Percentiles rank a stretch among this genome's conserved stretches.
Conservation (phyloP, 2,113 vertebrate genomes). For the Neoarius graeffei region DNA sequence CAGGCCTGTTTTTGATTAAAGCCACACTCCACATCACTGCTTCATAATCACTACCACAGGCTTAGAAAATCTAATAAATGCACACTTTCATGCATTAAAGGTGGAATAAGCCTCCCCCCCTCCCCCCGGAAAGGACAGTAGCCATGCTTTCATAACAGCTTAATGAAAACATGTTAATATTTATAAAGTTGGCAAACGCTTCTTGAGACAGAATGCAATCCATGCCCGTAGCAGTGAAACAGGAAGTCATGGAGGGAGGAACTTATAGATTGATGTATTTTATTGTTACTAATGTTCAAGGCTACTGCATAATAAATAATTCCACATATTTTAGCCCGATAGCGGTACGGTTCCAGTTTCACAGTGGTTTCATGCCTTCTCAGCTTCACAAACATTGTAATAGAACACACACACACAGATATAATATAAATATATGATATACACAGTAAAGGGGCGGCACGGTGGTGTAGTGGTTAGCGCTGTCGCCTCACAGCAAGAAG, state of each 20-base stretch:
- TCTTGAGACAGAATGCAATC: background rate
- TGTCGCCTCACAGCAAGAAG: too few relatives aligned
- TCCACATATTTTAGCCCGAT: background rate
- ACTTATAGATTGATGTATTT: background rate
- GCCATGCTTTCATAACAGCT: background rate
- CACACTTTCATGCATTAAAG: slow-evolving; percentile 22
- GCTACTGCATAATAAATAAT: background rate
- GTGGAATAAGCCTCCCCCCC: background rate
- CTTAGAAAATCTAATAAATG: slow-evolving; percentile 22
- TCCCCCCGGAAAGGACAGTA: background rate
- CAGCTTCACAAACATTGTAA: slow-evolving; percentile 34
- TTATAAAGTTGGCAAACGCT: background rate
- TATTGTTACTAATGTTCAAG: background rate
- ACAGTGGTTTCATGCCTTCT: slow-evolving; percentile 16
- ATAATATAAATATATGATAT: background rate
- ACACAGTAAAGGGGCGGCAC: too few relatives aligned
- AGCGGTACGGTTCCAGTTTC: background rate
- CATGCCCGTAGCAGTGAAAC: background rate
- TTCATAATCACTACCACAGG: slow-evolving; percentile 33
- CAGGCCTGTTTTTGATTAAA: slow-evolving; percentile 43
- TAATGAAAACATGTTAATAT: background rate
- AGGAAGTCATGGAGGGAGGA: background rate
- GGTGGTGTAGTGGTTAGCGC: too few relatives aligned
- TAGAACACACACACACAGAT: slow-evolving; percentile 10
- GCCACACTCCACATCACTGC: slow-evolving; percentile 35